phyloP scores from a whole-genome alignment of 2,113 vertebrate species.

The Channa maculata region DNA sequence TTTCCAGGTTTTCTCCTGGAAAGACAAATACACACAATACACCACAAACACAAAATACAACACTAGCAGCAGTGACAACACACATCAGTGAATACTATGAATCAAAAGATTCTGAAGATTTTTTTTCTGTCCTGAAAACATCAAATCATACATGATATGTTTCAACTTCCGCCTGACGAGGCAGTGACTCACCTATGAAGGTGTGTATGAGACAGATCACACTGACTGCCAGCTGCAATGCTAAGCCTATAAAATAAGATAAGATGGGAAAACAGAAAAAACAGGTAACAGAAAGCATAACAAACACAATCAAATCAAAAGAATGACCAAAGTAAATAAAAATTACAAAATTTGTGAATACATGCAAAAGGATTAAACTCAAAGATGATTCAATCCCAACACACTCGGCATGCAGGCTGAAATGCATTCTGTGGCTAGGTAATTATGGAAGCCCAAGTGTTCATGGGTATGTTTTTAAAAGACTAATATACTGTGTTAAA shows the following conservation, averaged over 20 bases:
- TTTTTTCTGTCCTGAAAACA: neutral
- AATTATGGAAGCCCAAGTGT: too few species aligned
- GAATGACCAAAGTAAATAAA: conserved; percentile 17
- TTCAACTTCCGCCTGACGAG: conserved; percentile 5
- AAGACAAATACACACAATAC: too few species aligned
- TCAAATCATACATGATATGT: neutral
- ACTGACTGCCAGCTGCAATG: conserved; percentile 68
- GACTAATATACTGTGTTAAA: too few species aligned
- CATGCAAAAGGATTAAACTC: neutral
- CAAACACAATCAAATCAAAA: too few species aligned
- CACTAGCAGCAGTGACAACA: too few species aligned
- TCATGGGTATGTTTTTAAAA: too few species aligned
- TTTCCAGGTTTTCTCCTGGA: too few species aligned
- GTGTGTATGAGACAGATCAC: conserved; percentile 27
- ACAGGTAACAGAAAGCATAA: conserved; percentile 48
- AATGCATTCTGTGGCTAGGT: neutral
- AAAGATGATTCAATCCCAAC: conserved; percentile 1
- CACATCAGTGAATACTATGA: too few species aligned
- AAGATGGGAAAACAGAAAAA: conserved; percentile 75
- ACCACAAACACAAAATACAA: too few species aligned
- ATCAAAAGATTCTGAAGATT: neutral
- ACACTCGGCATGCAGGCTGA: neutral
- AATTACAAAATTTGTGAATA: neutral
- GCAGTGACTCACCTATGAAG: conserved; percentile 57
- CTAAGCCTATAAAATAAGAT: conserved; percentile 72